Percentiles rank a stretch among this genome's conserved stretches.
Evolutionary conservation across 1,140 invertebrate genomes (phyloP).

Genomic region (Hormaphis cornu): DNA sequence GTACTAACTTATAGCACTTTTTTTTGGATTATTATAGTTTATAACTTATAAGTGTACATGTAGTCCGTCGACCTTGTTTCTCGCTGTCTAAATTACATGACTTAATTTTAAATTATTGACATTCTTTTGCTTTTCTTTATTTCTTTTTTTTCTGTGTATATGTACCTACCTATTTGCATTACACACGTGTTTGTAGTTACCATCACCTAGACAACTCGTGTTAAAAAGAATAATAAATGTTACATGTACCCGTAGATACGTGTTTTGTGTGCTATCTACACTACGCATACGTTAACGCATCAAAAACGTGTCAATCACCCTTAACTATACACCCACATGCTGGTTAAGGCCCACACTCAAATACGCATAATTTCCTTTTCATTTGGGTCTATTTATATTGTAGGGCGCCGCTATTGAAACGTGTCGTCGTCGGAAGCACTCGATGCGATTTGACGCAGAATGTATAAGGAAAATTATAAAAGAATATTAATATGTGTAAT

Average conservation of each 20-base stretch:
- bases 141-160: too few species aligned
- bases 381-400: neutral
- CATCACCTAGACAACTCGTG: slow-evolving; percentile 25
- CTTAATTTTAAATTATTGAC: slow-evolving; percentile 6
- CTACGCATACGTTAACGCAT: neutral
- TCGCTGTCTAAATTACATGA: neutral
- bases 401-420: neutral
- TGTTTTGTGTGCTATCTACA: too few species aligned
- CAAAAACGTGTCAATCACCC: slow-evolving; percentile 22
- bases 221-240: slow-evolving; percentile 24
- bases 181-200: slow-evolving; percentile 1
- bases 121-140: neutral
- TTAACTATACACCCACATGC: neutral
- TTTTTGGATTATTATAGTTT: too few species aligned
- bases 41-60: too few species aligned
- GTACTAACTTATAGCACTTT: too few species aligned
- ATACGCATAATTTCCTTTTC: neutral
- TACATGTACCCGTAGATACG: neutral
- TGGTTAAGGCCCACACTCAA: too few species aligned
- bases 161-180: slow-evolving; percentile 8
- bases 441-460: too few species aligned
- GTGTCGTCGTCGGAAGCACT: too few species aligned
- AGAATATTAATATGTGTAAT: too few species aligned
- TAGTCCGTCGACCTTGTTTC: neutral
- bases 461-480: too few species aligned